These are phyloP conservation scores for Sussaba pulchella DNA, from an alignment of 2,888 invertebrate genomes.

Conservation along the genomic window DNA sequence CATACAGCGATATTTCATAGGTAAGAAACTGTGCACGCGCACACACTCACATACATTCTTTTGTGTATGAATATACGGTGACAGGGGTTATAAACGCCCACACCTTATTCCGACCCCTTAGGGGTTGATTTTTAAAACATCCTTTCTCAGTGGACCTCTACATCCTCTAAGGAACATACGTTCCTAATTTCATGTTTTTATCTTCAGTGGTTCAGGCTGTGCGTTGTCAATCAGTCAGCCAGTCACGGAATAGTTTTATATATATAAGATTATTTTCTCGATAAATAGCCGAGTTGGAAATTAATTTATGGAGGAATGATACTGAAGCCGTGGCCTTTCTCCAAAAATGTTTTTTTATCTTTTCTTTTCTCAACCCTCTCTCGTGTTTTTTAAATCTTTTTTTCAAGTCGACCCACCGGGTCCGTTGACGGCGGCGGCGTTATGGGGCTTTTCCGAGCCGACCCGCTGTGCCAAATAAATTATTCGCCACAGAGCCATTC, in stretches of 20 bases:
- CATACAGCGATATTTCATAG: constrained; percentile 77
- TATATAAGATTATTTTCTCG: neutral
- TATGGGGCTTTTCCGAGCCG: constrained; percentile 49
- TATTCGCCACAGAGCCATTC: constrained; percentile 63
- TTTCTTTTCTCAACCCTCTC: neutral
- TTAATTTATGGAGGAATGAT: constrained; percentile 53
- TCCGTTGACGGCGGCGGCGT: constrained; percentile 49
- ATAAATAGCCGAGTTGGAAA: constrained; percentile 9
- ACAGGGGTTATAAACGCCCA: too few relatives aligned
- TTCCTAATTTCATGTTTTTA: too few relatives aligned
- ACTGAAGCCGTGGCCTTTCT: constrained; percentile 52
- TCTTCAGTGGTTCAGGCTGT: too few relatives aligned
- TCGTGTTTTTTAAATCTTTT: neutral
- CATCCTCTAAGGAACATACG: too few relatives aligned
- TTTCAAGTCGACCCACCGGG: constrained; percentile 27
- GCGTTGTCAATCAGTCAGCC: too few relatives aligned
- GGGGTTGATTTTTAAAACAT: too few relatives aligned
- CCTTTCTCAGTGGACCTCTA: too few relatives aligned
- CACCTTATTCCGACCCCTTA: too few relatives aligned
- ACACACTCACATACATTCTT: too few relatives aligned
- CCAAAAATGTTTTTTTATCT: constrained; percentile 42
- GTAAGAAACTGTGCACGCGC: constrained; percentile 71
- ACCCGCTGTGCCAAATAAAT: constrained; percentile 65
- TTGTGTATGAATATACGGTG: neutral
- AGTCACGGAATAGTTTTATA: too few relatives aligned